Evolutionary conservation across 2,113 vertebrate genomes (phyloP).

Genomic region (Tragelaphus scriptus): DNA sequence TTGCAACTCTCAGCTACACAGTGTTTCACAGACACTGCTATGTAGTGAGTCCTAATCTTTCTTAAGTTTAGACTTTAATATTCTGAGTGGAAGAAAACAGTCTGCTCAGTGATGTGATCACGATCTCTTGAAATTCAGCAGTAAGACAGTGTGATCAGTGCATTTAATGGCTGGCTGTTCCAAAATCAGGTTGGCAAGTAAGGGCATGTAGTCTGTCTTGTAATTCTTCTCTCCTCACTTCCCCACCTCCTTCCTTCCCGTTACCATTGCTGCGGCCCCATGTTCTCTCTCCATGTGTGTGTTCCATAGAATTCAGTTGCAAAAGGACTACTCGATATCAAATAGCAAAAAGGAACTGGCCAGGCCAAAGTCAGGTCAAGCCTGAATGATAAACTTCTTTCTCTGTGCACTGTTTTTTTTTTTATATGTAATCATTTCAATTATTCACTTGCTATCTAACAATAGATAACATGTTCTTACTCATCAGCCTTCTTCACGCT

Average conservation of each 20-base stretch:
- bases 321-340: not conserved
- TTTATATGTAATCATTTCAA: not conserved
- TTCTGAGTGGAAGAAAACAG: constrained; percentile 18
- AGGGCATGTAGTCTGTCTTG: not conserved
- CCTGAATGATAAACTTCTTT: not conserved
- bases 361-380: not conserved
- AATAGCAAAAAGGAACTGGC: not conserved
- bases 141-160: not conserved
- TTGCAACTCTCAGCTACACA: not conserved
- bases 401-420: not conserved
- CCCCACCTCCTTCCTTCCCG: not conserved
- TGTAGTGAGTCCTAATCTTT: not conserved
- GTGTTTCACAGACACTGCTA: not conserved
- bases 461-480: constrained; percentile 3
- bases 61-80: not conserved
- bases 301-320: not conserved
- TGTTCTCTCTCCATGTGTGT: not conserved
- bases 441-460: not conserved
- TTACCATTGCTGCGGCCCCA: not conserved
- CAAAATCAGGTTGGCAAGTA: constrained; percentile 10
- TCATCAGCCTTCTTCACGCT: not conserved
- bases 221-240: not conserved
- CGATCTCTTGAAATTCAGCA: not conserved
- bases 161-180: constrained; percentile 47
- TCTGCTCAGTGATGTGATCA: constrained; percentile 6